Evolutionary conservation across 1,140 invertebrate genomes (phyloP).

Genomic region (Drosophila busckii): DNA sequence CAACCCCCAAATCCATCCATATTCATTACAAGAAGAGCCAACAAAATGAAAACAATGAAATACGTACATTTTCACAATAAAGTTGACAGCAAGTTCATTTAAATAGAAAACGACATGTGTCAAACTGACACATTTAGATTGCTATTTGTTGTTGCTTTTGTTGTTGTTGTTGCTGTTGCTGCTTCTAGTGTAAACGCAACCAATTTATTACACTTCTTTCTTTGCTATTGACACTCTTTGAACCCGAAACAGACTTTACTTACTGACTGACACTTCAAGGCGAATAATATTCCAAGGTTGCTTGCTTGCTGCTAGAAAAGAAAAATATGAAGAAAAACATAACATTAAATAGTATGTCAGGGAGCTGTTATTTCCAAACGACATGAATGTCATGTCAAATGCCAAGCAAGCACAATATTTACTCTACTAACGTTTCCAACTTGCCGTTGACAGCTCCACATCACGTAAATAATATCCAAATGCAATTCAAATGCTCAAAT

Average conservation of each 20-base stretch:
- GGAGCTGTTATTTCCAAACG: constrained; percentile 60
- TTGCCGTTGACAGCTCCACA: constrained; percentile 39
- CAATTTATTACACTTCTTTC: constrained; percentile 44
- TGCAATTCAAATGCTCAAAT: neutral
- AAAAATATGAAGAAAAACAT: constrained; percentile 12
- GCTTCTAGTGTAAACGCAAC: constrained; percentile 28
- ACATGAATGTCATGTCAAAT: constrained; percentile 69
- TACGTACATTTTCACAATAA: constrained; percentile 41
- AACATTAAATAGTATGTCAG: constrained; percentile 54
- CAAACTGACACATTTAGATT: constrained; percentile 66
- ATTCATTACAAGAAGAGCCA: constrained; percentile 28
- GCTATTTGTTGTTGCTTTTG: constrained; percentile 24
- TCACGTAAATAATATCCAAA: constrained; percentile 16
- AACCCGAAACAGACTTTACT: constrained; percentile 24
- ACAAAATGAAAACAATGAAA: constrained; percentile 31
- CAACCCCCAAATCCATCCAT: constrained; percentile 14
- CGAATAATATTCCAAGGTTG: constrained; percentile 48
- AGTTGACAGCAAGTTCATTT: constrained; percentile 57
- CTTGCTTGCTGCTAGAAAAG: too few relatives aligned
- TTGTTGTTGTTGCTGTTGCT: constrained; percentile 8
- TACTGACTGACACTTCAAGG: constrained; percentile 65
- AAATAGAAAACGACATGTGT: constrained; percentile 62
- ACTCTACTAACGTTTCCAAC: constrained; percentile 22
- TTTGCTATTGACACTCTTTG: constrained; percentile 51
- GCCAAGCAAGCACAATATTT: constrained; percentile 41